Conservation (phyloP, 2,113 vertebrate species). For the Bos javanicus region DNA sequence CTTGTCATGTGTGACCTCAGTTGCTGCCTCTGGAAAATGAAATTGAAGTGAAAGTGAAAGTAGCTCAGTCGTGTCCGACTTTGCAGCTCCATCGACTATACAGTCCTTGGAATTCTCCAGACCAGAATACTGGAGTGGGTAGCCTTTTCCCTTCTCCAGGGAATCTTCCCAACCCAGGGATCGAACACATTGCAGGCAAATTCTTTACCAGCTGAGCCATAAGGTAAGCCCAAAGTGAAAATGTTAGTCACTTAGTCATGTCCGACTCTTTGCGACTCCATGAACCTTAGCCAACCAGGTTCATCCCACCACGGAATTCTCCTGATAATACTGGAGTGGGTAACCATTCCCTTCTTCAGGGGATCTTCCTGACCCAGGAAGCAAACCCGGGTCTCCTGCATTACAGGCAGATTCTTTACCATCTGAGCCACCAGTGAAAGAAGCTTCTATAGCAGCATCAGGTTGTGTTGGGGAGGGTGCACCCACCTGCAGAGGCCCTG, state of each 20-base stretch:
- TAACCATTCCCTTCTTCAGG: not conserved
- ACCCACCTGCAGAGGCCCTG: not conserved
- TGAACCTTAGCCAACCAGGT: not conserved
- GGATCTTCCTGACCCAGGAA: not conserved
- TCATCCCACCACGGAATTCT: not conserved
- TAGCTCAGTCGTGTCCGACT: not conserved
- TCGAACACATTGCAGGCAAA: not conserved
- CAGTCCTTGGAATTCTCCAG: not conserved
- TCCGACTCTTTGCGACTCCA: not conserved
- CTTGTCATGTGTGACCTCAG: not conserved
- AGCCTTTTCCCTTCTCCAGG: not conserved
- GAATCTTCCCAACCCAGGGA: not conserved
- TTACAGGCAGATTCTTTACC: not conserved
- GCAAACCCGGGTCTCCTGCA: not conserved
- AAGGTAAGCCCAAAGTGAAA: not conserved
- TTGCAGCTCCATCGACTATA: not conserved
- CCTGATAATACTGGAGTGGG: not conserved
- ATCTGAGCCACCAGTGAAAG: not conserved
- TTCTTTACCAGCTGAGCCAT: not conserved
- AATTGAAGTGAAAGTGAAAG: not conserved
- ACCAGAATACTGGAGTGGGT: not conserved
- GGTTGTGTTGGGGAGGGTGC: not conserved
- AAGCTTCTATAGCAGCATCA: not conserved
- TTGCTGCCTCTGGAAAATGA: not conserved
- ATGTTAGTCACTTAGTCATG: not conserved